Conservation (phyloP, 2,888 invertebrate species). For the Standfussiana lucernea region DNA sequence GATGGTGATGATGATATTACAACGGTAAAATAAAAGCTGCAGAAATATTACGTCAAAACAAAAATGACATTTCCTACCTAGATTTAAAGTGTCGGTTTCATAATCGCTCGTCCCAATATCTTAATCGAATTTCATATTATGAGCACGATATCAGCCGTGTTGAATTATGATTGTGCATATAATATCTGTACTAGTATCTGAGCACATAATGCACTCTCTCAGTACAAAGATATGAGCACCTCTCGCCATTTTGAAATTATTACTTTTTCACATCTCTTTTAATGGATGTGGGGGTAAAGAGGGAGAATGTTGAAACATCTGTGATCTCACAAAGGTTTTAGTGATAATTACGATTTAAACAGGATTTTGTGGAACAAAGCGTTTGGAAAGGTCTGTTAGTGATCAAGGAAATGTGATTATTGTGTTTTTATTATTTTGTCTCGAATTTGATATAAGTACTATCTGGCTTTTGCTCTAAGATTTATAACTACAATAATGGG, state of each 20-base stretch:
- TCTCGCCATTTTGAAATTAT: slow-evolving; percentile 47
- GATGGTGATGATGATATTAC: background rate
- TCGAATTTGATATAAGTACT: background rate
- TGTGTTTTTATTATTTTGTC: background rate
- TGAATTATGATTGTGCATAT: slow-evolving; percentile 49
- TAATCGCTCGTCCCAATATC: slow-evolving; percentile 22
- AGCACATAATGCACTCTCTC: slow-evolving; percentile 47
- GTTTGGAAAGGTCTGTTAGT: background rate
- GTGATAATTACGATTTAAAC: slow-evolving; percentile 35
- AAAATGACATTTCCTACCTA: background rate
- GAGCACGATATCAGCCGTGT: slow-evolving; percentile 17
- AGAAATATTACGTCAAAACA: slow-evolving; percentile 1
- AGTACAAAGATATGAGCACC: slow-evolving; percentile 53
- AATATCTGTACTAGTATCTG: slow-evolving; percentile 44
- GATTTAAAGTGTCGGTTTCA: background rate
- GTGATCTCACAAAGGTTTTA: slow-evolving; percentile 26
- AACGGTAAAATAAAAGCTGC: background rate
- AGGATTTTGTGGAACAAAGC: slow-evolving; percentile 1
- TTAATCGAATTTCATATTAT: slow-evolving; percentile 28
- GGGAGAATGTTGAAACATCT: slow-evolving; percentile 10
- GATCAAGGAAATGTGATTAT: slow-evolving; percentile 1
- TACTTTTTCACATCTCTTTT: slow-evolving; percentile 46
- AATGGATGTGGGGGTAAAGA: slow-evolving; percentile 31
- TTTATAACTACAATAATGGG: background rate
- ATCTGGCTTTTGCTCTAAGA: background rate